These are phyloP conservation scores for Pteria penguin DNA, from an alignment of 2,888 invertebrate species.

Conservation along the genomic window DNA sequence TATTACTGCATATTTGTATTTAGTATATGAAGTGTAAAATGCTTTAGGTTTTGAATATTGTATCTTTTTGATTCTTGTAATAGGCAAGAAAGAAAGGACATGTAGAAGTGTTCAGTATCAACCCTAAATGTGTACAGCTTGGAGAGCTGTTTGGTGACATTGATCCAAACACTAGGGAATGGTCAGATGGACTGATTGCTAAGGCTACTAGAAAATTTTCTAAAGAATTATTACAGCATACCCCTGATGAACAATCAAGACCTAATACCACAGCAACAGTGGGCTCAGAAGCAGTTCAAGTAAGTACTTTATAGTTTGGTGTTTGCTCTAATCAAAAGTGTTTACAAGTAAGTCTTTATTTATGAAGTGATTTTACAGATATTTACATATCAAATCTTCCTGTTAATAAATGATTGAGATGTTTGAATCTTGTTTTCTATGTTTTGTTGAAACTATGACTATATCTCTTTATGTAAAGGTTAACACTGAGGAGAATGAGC, in stretches of 20 bases:
- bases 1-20: too few species aligned
- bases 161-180: slow-evolving; percentile 79
- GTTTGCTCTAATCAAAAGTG: too few species aligned
- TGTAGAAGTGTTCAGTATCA: slow-evolving; percentile 77
- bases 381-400: too few species aligned
- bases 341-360: too few species aligned
- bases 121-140: slow-evolving; percentile 79
- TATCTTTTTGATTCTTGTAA: slow-evolving; percentile 50
- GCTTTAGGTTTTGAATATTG: too few species aligned
- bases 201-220: slow-evolving; percentile 75
- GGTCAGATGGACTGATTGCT: slow-evolving; percentile 80
- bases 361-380: too few species aligned
- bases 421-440: background rate
- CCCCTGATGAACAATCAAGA: slow-evolving; percentile 46
- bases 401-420: too few species aligned
- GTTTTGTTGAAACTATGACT: too few species aligned
- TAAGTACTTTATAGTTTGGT: too few species aligned
- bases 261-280: slow-evolving; percentile 55
- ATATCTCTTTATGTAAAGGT: background rate
- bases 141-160: slow-evolving; percentile 79
- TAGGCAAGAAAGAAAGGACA: slow-evolving; percentile 76
- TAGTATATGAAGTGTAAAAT: too few species aligned
- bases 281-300: slow-evolving; percentile 55
- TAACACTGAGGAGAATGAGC: slow-evolving; percentile 47
- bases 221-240: slow-evolving; percentile 54